These are phyloP conservation scores for Paratrypauchen microcephalus DNA, from an alignment of 2,797 vertebrate species.

Conservation along the genomic window DNA sequence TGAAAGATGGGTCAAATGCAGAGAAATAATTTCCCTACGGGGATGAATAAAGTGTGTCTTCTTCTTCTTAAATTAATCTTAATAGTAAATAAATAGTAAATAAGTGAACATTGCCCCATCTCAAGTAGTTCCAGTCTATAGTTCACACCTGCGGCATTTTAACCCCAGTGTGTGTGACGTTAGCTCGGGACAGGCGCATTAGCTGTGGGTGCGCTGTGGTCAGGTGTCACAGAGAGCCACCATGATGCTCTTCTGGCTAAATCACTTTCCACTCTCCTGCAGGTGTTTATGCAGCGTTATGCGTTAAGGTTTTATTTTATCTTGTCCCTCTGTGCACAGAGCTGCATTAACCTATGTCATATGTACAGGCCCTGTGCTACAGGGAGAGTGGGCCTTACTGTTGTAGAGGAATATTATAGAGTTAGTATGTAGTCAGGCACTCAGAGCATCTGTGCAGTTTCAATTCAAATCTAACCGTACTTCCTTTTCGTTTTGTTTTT, in stretches of 20 bases:
- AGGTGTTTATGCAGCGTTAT: slow-evolving; percentile 17
- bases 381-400: neutral
- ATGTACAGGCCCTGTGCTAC: slow-evolving; percentile 13
- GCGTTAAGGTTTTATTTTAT: too few relatives aligned
- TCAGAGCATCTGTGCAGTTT: too few relatives aligned
- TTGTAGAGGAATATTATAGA: too few relatives aligned
- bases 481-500: too few relatives aligned
- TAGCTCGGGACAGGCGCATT: slow-evolving; percentile 9
- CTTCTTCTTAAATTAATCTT: too few relatives aligned
- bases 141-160: neutral
- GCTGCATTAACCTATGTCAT: slow-evolving; percentile 44
- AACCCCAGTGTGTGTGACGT: slow-evolving; percentile 12
- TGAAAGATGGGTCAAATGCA: too few relatives aligned
- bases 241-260: slow-evolving; percentile 36
- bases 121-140: neutral
- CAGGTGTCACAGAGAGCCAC: slow-evolving; percentile 33
- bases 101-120: too few relatives aligned
- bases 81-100: too few relatives aligned
- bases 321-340: slow-evolving; percentile 11
- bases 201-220: slow-evolving; percentile 25
- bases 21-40: too few relatives aligned
- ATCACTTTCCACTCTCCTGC: slow-evolving; percentile 45
- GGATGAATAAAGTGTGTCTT: too few relatives aligned
- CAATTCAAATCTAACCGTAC: too few relatives aligned
- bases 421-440: too few relatives aligned